Conservation (phyloP, 2,797 vertebrate genomes). For the Calcarius lapponicus region DNA sequence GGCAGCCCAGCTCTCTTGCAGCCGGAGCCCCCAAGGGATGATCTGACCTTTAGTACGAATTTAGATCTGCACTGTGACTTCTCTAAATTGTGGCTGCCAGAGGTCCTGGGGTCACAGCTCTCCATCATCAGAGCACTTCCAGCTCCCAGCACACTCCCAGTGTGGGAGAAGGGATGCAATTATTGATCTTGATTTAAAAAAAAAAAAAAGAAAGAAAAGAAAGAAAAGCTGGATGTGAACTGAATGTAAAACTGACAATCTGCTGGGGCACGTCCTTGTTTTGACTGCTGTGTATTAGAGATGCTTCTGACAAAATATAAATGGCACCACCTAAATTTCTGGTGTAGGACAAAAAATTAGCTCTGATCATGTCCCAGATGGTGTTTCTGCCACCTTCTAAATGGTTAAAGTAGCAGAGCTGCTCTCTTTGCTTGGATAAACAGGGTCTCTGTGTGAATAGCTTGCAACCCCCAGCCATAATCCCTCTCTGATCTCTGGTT, state of each 20-base stretch:
- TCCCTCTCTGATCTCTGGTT: constrained; percentile 57
- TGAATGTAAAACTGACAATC: background rate
- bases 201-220: background rate
- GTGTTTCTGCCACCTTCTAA: background rate
- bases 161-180: background rate
- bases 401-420: constrained; percentile 28
- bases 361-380: background rate
- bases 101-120: background rate
- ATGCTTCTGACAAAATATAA: background rate
- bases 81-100: constrained; percentile 19
- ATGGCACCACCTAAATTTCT: background rate
- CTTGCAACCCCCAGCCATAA: constrained; percentile 37
- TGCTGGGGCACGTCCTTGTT: background rate
- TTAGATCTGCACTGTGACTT: background rate
- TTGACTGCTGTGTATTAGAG: background rate
- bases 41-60: constrained; percentile 40
- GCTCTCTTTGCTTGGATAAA: constrained; percentile 47
- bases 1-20: background rate
- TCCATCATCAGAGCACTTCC: background rate
- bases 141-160: constrained; percentile 16
- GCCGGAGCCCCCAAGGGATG: constrained; percentile 1
- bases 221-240: background rate
- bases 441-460: constrained; percentile 32
- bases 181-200: background rate
- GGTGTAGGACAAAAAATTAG: background rate